Evolutionary conservation across 2,888 invertebrate genomes (phyloP), one percentile per base, ranked within the genome.

Genomic region (Aphidius colemani): DNA sequence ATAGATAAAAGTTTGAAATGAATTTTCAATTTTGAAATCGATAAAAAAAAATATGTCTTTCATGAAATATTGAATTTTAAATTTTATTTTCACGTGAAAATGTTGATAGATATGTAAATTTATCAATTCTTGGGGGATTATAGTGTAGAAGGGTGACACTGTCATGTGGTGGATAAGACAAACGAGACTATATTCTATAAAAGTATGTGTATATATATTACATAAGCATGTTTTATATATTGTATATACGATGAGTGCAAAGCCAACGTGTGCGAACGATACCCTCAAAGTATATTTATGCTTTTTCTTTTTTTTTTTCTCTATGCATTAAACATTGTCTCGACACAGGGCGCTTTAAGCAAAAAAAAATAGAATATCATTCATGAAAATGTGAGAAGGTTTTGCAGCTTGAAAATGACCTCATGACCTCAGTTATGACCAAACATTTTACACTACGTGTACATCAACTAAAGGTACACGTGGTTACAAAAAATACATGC

Each of bases 291-390:
- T 30, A 30, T 30, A 30, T 30, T 30, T 30, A 30, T 30, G 5
- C 5, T 30, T 30, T 30, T 30, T 30, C 30, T 30, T 30, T 30
- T 30, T 30, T 30, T 30, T 30, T 30, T 30, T 1, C 5, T 30
- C 30, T 30, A 63, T 63, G 57, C 62, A 63, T 63, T 63, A 63
- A 57, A 57, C 62, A 63, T 63, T 57, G 51, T 57, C 62, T 63
- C 50, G 62, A 51, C 46, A 46, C 57, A 46, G 46, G 57, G 57
- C 3, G 30, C 30, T 30, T 30, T 57, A 57, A 46, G 57, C 57
- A 57, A 57, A 57, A 45, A 30, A 30, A 30, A 0, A 45, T 46
- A 45, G 46, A 57, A 57, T 57, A 57, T 57, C 57, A 57, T 57
- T 57, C 57, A 57, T 57, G 46, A 57, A 57, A 57, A 46, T 30